These are phyloP conservation scores for Aulostomus chinensis DNA, from an alignment of 2,797 vertebrate species.

Conservation along the genomic window DNA sequence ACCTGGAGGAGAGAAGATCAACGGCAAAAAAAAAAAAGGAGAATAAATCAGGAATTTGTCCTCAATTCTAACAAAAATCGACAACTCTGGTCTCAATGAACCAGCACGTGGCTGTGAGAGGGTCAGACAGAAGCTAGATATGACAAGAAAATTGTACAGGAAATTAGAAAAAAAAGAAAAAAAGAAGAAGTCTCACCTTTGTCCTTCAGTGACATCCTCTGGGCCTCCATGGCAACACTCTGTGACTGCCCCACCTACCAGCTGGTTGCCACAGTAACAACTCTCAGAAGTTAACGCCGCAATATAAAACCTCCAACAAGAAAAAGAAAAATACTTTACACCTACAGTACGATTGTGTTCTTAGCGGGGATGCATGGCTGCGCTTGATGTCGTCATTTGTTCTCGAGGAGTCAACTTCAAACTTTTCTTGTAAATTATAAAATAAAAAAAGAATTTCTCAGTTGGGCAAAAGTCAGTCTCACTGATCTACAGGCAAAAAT, in stretches of 20 bases:
- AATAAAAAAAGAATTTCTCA: too few species aligned
- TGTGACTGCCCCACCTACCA: conserved; percentile 18
- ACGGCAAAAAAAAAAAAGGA: neutral
- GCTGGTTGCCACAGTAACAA: conserved; percentile 63
- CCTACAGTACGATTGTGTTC: too few species aligned
- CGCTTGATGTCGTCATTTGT: too few species aligned
- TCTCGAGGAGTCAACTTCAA: too few species aligned
- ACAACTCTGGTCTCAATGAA: too few species aligned
- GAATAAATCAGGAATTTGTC: neutral
- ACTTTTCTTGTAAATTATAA: too few species aligned
- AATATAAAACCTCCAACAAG: conserved; percentile 42
- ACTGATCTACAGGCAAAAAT: too few species aligned
- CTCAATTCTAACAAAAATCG: too few species aligned
- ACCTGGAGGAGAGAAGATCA: conserved; percentile 16
- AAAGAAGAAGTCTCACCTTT: conserved; percentile 62
- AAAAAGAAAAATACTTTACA: conserved; percentile 8
- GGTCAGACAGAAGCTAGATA: too few species aligned
- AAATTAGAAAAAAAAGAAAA: neutral
- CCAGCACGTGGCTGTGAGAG: too few species aligned
- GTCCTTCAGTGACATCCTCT: conserved; percentile 12
- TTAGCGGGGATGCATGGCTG: too few species aligned
- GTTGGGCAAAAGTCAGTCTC: too few species aligned
- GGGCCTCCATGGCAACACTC: conserved; percentile 25
- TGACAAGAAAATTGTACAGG: neutral
- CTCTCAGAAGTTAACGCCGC: conserved; percentile 44